Percentiles rank a stretch among this genome's conserved stretches.
These are phyloP conservation scores for Sparus aurata DNA, from an alignment of 2,797 vertebrate species.

Conservation along the genomic window DNA sequence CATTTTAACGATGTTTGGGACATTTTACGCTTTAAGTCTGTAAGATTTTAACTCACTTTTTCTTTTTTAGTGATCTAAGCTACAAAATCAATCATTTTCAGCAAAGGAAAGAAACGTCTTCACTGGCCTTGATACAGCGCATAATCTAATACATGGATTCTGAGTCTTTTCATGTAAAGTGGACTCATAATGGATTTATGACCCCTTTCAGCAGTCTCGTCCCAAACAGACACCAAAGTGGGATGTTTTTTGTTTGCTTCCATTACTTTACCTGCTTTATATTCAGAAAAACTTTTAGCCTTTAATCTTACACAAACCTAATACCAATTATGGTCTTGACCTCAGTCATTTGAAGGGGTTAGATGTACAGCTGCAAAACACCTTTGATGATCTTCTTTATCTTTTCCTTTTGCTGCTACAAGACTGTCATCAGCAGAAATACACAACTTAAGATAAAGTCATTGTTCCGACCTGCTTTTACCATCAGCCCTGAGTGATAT, in stretches of 20 bases:
- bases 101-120: not conserved
- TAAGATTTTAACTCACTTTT: slow-evolving; percentile 3
- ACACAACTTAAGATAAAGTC: not conserved
- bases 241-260: not conserved
- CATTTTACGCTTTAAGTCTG: not conserved
- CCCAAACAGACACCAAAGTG: not conserved
- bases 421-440: not conserved
- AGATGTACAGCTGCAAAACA: not conserved
- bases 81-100: too few species aligned
- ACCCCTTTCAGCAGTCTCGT: not conserved
- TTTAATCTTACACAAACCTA: not conserved
- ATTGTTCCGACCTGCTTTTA: not conserved
- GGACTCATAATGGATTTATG: not conserved
- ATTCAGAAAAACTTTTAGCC: not conserved
- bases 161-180: slow-evolving; percentile 2
- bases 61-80: too few species aligned
- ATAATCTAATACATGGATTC: slow-evolving; percentile 11
- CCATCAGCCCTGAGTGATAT: too few species aligned
- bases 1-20: not conserved
- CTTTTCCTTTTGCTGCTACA: not conserved
- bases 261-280: not conserved
- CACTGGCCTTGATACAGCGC: not conserved
- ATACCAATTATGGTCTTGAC: not conserved
- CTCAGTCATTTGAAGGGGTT: not conserved
- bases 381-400: not conserved